These are phyloP conservation scores for Takifugu rubripes DNA, from an alignment of 2,797 vertebrate species.

Conservation along the genomic window DNA sequence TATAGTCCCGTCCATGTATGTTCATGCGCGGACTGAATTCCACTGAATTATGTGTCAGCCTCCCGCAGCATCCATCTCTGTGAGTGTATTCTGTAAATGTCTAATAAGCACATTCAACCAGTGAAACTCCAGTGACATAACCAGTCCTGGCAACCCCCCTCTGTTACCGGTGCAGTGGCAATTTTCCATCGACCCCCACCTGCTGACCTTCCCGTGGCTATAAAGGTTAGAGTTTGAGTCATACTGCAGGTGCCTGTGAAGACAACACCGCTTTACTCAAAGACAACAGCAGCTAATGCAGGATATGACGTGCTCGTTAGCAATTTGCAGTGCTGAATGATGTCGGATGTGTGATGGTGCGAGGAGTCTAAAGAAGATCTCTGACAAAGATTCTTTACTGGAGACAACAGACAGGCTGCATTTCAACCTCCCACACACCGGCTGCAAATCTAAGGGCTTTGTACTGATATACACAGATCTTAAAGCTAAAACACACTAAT, in stretches of 20 bases:
- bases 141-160: neutral
- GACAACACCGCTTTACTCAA: constrained; percentile 21
- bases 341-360: constrained; percentile 18
- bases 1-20: no score
- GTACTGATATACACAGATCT: neutral
- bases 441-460: constrained; percentile 5
- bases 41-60: no score
- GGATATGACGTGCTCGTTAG: neutral
- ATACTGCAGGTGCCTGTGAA: constrained; percentile 37
- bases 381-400: constrained; percentile 33
- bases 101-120: no score
- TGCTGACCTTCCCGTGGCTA: constrained; percentile 58
- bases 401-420: constrained; percentile 26
- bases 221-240: constrained; percentile 66
- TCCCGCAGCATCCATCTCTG: no score
- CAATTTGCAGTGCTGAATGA: neutral
- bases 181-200: constrained; percentile 29
- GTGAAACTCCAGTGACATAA: neutral
- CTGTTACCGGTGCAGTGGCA: no score
- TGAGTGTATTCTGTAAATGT: no score
- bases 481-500: no score
- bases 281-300: constrained; percentile 11
- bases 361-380: constrained; percentile 15
- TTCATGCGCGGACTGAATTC: no score
- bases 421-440: constrained; percentile 33